Conservation (phyloP, 2,113 vertebrate genomes). For the Pardalotus punctatus region DNA sequence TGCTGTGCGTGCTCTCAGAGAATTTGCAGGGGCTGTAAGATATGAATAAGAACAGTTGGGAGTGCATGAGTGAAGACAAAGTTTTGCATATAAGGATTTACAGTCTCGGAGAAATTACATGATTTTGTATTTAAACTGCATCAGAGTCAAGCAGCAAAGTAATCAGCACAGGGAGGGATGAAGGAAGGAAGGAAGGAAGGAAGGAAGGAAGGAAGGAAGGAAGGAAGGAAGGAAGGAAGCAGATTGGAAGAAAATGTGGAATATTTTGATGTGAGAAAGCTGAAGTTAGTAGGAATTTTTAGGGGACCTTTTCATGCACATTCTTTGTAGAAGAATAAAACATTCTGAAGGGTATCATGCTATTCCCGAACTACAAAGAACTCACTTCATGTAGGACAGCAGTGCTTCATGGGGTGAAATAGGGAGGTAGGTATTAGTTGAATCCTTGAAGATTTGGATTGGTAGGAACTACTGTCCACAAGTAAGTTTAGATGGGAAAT, state of each 20-base stretch:
- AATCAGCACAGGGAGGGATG: background rate
- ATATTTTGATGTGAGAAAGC: background rate
- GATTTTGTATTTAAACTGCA: background rate
- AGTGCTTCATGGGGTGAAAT: background rate
- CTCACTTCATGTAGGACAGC: background rate
- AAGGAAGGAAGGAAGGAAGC: too few species aligned
- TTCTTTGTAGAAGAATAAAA: background rate
- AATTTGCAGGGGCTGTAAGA: background rate
- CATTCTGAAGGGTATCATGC: background rate
- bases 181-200: too few species aligned
- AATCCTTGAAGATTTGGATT: background rate
- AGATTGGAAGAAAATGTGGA: background rate
- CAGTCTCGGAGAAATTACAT: background rate
- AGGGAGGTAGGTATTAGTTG: background rate
- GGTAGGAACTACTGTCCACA: background rate
- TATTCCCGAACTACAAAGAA: background rate
- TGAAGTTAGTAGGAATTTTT: background rate
- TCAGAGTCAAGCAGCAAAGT: background rate
- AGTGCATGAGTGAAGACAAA: background rate
- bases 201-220: background rate
- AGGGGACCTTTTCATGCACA: background rate
- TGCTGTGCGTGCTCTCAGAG: background rate
- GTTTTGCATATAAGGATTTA: background rate
- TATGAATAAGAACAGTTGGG: background rate
- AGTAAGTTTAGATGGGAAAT: background rate